Base-by-base conservation (phyloP, 2,888 invertebrate species). In the Microplitis manilae region DNA sequence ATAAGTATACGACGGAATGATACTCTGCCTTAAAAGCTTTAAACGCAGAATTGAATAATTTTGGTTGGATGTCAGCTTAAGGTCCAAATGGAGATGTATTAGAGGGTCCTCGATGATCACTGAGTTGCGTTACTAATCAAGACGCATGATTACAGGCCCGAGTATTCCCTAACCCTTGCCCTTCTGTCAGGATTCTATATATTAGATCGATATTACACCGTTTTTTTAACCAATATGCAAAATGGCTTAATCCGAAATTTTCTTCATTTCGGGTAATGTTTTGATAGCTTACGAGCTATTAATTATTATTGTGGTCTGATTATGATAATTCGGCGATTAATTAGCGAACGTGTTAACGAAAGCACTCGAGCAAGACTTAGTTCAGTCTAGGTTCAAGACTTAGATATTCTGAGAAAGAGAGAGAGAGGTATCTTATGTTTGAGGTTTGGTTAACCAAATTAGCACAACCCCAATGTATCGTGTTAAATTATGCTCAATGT, bases 111-210 rank as follows among this genome's bases (percentile, higher is more conserved):
- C 83, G 87, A 88, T 90, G 88, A 90, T 89, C 88, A 90, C 88
- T 88, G 87, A 88, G 88, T 86, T 86, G 76, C 83, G 83, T 85
- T 86, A 88, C 88, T 90, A 90, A 90, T 90, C 90, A 89, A 89
- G 89, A 89, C 86, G 85, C 88, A 89, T 88, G 90, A 90, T 90
- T 90, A 90, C 88, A 90, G 89, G 86, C 87, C 89, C 86, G 86
- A 81, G 83, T 85, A 84, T 85, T 83, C 84, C 84, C 81, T 80
- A 81, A 82, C 81, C 79, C 71, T 38, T 64, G 15, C 68, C 65
- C 60, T 72, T 61, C 59, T 69, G 68, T 64, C 64, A 75, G 70
- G 67, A 62, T 38, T 30, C 30, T 4, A 30, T 30, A 30, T 4
- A 30, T 30, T 30, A 30, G 30, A 30, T 30, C 30, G 4, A 4